These are phyloP conservation scores for Chironomus striatipennis DNA, from an alignment of 1,140 invertebrate genomes.

Conservation along the genomic window DNA sequence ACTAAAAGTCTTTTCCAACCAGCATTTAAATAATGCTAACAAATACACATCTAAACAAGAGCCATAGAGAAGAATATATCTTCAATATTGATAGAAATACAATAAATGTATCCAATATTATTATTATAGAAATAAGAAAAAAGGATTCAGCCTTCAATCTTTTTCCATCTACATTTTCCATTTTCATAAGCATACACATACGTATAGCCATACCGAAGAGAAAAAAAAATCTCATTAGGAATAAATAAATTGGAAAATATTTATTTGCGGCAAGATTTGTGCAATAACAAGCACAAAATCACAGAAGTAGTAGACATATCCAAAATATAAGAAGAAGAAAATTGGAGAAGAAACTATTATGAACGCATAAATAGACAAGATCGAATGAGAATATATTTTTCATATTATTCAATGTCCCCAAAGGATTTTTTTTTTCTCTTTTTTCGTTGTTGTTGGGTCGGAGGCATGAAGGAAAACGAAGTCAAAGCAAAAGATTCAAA, in stretches of 20 bases:
- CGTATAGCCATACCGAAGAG: not conserved
- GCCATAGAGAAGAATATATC: too few relatives aligned
- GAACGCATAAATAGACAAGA: constrained; percentile 20
- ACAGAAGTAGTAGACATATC: not conserved
- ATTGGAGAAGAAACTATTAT: not conserved
- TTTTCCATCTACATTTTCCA: not conserved
- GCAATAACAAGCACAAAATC: not conserved
- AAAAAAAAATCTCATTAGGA: constrained; percentile 18
- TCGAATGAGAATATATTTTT: not conserved
- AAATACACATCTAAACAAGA: too few relatives aligned
- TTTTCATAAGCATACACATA: not conserved
- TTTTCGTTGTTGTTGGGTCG: too few relatives aligned
- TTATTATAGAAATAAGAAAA: not conserved
- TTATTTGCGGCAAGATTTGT: not conserved
- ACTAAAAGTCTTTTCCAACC: too few relatives aligned
- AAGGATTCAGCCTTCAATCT: not conserved
- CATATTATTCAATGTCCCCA: not conserved
- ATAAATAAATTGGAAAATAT: constrained; percentile 23
- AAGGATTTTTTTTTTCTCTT: not conserved
- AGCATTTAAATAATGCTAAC: too few relatives aligned
- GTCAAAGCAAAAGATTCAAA: not conserved
- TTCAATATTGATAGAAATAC: too few relatives aligned
- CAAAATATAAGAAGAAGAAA: not conserved
- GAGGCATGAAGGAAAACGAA: not conserved
- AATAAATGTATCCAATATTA: too few relatives aligned